These are phyloP conservation scores for Coelinius sp. DNA, from an alignment of 2,888 invertebrate species.

Conservation along the genomic window DNA sequence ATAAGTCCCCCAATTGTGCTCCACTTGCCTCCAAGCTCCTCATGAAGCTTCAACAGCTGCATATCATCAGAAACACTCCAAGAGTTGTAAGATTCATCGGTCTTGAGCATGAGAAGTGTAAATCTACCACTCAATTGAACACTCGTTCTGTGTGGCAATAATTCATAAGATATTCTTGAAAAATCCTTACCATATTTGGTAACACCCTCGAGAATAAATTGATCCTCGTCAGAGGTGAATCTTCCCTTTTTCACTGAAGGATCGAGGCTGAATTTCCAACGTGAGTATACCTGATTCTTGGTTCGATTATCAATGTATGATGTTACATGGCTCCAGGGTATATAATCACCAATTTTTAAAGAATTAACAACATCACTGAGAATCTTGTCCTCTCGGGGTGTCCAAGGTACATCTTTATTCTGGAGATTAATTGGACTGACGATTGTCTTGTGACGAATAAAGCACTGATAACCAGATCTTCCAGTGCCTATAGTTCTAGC, in stretches of 20 bases:
- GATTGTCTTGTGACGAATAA: slow-evolving; percentile 77
- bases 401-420: slow-evolving; percentile 73
- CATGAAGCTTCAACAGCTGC: slow-evolving; percentile 72
- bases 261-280: slow-evolving; percentile 71
- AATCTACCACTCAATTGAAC: slow-evolving; percentile 77
- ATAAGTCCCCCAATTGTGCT: slow-evolving; percentile 73
- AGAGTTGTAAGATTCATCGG: slow-evolving; percentile 69
- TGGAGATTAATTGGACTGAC: slow-evolving; percentile 44
- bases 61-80: slow-evolving; percentile 79
- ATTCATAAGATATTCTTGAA: slow-evolving; percentile 72
- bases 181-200: slow-evolving; percentile 77
- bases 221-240: slow-evolving; percentile 79
- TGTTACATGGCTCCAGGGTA: slow-evolving; percentile 83
- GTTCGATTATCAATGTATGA: slow-evolving; percentile 76
- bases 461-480: slow-evolving; percentile 80
- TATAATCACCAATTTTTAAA: slow-evolving; percentile 76
- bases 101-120: slow-evolving; percentile 70
- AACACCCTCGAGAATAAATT: slow-evolving; percentile 76
- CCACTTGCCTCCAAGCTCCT: slow-evolving; percentile 73
- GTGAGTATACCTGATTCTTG: slow-evolving; percentile 77
- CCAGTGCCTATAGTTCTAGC: slow-evolving; percentile 74
- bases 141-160: slow-evolving; percentile 76
- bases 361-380: slow-evolving; percentile 77
- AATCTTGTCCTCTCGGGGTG: slow-evolving; percentile 78
- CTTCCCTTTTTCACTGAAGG: slow-evolving; percentile 74